Evolutionary conservation across 2,888 invertebrate genomes (phyloP), one percentile per base, ranked within the genome.

Genomic region (Diarsia mendica): DNA sequence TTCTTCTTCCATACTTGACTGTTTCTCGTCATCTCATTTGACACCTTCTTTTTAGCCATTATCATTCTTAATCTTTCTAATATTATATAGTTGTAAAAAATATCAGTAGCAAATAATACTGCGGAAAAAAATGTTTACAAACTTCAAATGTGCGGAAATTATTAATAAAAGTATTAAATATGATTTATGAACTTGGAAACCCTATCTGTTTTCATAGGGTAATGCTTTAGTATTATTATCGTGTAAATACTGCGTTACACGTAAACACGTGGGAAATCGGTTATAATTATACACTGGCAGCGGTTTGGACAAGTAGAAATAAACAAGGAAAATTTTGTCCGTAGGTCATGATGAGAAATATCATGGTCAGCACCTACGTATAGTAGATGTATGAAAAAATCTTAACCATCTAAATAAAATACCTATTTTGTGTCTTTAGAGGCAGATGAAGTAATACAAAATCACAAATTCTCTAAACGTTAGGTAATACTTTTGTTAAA

Each of bases 221-320:
- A 28, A 28, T 28, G 28, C 28, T 28, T 28, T 28, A 69, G 51
- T 53, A 64, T 67, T 64, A 58, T 60, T 67, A 58, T 48, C 23
- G 39, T 53, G 63, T 70, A 69, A 80, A 75, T 70, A 76, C 33
- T 58, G 23, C 58, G 63, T 51, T 64, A 61, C 64, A 20, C 55
- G 44, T 66, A 66, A 66, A 75, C 58, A 69, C 15, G 58, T 64
- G 20, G 20, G 33, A 53, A 65, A 53, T 67, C 60, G 58, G 33
- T 39, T 74, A 58, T 79, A 79, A 79, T 75, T 69, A 68, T 49
- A 78, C 51, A 46, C 64, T 64, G 58, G 55, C 64, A 65, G 63
- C 55, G 20, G 23, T 65, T 65, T 58, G 51, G 55, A 46, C 46
- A 72, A 9, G 33, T 46, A 18, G 33, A n/a, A 39, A 72, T 51